A percentile compares a stretch with the other conserved stretches of the same genome.
Evolutionary conservation across 2,113 vertebrate species (phyloP).

Genomic region (Dasyurus viverrinus): DNA sequence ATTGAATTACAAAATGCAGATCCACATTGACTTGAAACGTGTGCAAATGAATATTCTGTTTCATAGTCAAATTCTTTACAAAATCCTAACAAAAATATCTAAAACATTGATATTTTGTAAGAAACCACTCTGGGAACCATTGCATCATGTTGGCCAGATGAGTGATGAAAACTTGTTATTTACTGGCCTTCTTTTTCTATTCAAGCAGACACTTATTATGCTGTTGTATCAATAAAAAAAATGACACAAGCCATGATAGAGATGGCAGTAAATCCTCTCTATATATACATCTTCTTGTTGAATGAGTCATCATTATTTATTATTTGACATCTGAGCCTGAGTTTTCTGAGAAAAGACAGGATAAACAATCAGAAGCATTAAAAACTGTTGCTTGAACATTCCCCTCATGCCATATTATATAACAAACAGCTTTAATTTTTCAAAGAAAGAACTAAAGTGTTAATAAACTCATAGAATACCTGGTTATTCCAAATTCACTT

Average conservation of each 20-base stretch:
- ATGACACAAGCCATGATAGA: slow-evolving; percentile 1
- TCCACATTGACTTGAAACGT: background rate
- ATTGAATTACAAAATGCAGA: background rate
- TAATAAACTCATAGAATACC: slow-evolving; percentile 34
- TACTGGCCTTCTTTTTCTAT: slow-evolving; percentile 44
- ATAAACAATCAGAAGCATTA: slow-evolving; percentile 12
- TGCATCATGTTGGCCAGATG: background rate
- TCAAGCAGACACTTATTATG: slow-evolving; percentile 38
- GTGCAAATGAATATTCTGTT: slow-evolving; percentile 24
- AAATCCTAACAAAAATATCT: slow-evolving; percentile 24
- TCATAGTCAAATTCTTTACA: background rate
- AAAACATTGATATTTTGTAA: slow-evolving; percentile 14
- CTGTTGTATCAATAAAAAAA: slow-evolving; percentile 7
- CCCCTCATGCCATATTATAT: background rate
- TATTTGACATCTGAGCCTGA: slow-evolving; percentile 15
- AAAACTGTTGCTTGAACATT: background rate
- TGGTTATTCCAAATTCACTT: background rate
- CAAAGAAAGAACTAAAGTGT: slow-evolving; percentile 29
- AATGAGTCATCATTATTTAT: slow-evolving; percentile 59
- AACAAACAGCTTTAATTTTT: slow-evolving; percentile 33
- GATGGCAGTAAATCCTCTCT: slow-evolving; percentile 52
- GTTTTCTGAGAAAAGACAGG: slow-evolving; percentile 41
- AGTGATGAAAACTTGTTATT: background rate
- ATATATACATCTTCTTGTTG: background rate
- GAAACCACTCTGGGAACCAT: slow-evolving; percentile 3